Evolutionary conservation across 2,797 vertebrate species (phyloP), one percentile per base, ranked within the genome.

Genomic region (Enteromius paludinosus): DNA sequence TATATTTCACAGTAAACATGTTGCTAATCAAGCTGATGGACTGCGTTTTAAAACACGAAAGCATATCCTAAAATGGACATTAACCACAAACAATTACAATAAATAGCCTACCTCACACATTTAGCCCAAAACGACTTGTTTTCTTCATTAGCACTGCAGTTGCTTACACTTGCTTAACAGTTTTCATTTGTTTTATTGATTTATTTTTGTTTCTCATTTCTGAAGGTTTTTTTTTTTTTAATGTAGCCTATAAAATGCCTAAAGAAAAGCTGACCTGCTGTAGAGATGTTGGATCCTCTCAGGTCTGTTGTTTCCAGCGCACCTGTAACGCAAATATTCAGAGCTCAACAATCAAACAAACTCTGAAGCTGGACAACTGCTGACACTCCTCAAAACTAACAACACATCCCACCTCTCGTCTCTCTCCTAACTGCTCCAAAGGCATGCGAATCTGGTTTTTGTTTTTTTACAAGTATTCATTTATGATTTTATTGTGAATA

Each of bases 301-400:
- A 3, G 14, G 15, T 73, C 38, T 45, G 38, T 45, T 30, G 23
- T 25, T 35, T 59, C 33, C 52, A 41, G 52, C n/a, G 7, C 52
- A 18, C 66, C 20, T 43, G 41, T 43, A 18, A 35, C n/a, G 14
- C 2, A n/a, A 47, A 43, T 15, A 61, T 47, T 64, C 56, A n/a
- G 14, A 62, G 38, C 10, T 28, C n/a, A 62, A 62, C 15, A 77
- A 30, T 30, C 15, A 64, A 41, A 77, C 25, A 30, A 62, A 41
- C 52, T 61, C 35, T 47, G 59, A 38, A 11, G 61, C 28, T 25
- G 62, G 28, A 49, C 25, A 79, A 52, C 64, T 41, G 20, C 59
- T 47, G 74, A 20, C 74, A 47, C 56, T 45, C 74, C 59, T 76
- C 74, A 30, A 59, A 64, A 62, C 74, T 47, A 64, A 64, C 59